A percentile compares a stretch with the other conserved stretches of the same genome.
Conservation (phyloP, 2,888 invertebrate species). For the Drosophila meridiana region DNA sequence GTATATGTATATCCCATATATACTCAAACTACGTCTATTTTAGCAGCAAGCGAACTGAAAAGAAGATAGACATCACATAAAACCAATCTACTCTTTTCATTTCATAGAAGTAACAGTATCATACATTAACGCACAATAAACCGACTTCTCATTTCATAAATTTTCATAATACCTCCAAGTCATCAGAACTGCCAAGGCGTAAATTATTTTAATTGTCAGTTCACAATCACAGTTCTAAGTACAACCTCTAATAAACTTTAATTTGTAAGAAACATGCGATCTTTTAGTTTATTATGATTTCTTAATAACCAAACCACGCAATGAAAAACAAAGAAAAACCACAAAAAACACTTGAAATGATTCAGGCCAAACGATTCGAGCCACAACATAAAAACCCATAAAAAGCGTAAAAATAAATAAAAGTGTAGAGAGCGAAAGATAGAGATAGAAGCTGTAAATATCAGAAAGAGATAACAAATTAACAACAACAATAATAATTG, state of each 20-base stretch:
- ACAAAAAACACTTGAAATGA: slow-evolving; percentile 33
- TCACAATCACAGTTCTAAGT: neutral
- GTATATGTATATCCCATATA: too few species aligned
- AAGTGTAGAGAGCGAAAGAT: neutral
- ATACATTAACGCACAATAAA: too few species aligned
- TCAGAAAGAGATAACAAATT: slow-evolving; percentile 16
- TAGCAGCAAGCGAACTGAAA: too few species aligned
- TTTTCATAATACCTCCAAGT: neutral
- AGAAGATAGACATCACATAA: too few species aligned
- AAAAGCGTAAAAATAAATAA: slow-evolving; percentile 25
- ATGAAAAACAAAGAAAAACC: slow-evolving; percentile 15
- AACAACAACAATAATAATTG: slow-evolving; percentile 18
- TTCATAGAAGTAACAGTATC: too few species aligned
- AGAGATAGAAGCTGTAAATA: neutral
- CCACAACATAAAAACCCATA: slow-evolving; percentile 61
- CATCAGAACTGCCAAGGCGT: neutral
- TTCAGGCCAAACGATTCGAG: slow-evolving; percentile 42
- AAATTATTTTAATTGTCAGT: neutral
- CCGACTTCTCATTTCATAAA: neutral
- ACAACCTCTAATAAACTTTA: neutral
- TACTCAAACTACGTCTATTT: too few species aligned
- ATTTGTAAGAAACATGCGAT: neutral
- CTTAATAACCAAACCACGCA: neutral
- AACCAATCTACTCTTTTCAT: too few species aligned
- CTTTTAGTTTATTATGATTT: neutral